Evolutionary conservation across 2,888 invertebrate genomes (phyloP).

Genomic region (Drosophila tripunctata): DNA sequence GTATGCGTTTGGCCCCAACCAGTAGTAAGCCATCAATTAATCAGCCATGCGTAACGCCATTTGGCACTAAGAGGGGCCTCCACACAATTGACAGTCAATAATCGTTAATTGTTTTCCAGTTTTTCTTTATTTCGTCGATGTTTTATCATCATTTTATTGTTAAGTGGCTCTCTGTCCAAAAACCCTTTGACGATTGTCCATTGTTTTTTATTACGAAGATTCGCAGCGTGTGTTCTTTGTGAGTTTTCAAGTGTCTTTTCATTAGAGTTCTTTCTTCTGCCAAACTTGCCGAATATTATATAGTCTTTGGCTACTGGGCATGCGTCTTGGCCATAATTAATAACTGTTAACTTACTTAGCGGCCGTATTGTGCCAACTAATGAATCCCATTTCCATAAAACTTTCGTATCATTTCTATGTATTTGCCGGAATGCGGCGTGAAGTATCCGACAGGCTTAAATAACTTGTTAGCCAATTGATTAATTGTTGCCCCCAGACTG

Average conservation of each 20-base stretch:
- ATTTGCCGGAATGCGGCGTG: constrained; percentile 41
- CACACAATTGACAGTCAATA: constrained; percentile 65
- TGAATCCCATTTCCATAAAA: constrained; percentile 61
- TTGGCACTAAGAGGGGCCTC: constrained; percentile 66
- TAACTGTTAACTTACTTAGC: constrained; percentile 70
- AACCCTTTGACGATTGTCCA: constrained; percentile 55
- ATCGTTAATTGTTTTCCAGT: constrained; percentile 66
- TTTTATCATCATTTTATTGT: constrained; percentile 9
- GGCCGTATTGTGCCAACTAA: constrained; percentile 58
- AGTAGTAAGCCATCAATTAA: constrained; percentile 60
- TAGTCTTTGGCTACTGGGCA: constrained; percentile 55
- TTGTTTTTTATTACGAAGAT: constrained; percentile 43
- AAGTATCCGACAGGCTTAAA: constrained; percentile 18
- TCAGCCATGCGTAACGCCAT: constrained; percentile 72
- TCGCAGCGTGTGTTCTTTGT: constrained; percentile 65
- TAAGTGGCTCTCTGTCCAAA: constrained; percentile 27
- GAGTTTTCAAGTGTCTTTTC: constrained; percentile 46
- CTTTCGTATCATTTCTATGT: neutral
- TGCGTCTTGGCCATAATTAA: constrained; percentile 53
- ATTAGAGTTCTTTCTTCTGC: constrained; percentile 52
- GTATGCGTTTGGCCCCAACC: constrained; percentile 3
- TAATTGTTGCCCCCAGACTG: constrained; percentile 16
- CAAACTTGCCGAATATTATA: constrained; percentile 1
- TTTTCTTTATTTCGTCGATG: constrained; percentile 9
- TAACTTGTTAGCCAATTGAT: constrained; percentile 45